Evolutionary conservation across 1,140 invertebrate genomes (phyloP).

Genomic region (Bombus sylvicola): DNA sequence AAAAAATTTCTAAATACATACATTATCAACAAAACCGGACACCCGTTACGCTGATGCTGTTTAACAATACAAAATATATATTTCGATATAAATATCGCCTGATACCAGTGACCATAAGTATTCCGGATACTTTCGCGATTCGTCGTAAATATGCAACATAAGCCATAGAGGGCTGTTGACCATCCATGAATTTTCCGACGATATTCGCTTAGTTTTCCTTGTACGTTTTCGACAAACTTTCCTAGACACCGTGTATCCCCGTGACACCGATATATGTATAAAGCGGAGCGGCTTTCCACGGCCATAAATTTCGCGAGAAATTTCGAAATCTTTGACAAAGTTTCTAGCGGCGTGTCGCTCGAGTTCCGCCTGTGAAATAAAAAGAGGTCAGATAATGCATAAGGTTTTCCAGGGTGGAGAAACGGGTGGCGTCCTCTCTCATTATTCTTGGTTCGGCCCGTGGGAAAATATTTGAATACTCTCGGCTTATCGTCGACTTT

Average conservation of each 20-base stretch:
- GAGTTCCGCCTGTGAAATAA: conserved; percentile 42
- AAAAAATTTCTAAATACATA: too few relatives aligned
- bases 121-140: not conserved
- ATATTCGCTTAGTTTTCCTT: not conserved
- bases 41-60: not conserved
- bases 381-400: conserved; percentile 2
- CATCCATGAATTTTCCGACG: not conserved
- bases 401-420: not conserved
- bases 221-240: not conserved
- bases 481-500: conserved; percentile 65
- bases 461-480: conserved; percentile 72
- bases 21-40: too few relatives aligned
- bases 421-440: conserved; percentile 36
- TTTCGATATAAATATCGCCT: too few relatives aligned
- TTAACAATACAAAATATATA: not conserved
- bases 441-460: conserved; percentile 67
- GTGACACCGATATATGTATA: not conserved
- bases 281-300: not conserved
- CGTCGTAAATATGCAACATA: not conserved
- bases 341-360: conserved; percentile 10
- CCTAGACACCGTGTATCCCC: not conserved
- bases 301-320: not conserved
- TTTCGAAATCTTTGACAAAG: conserved; percentile 24
- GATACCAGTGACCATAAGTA: not conserved
- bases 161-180: not conserved